Percentiles rank a stretch among this genome's conserved stretches.
These are phyloP conservation scores for Muscicapa comitata DNA, from an alignment of 2,797 vertebrate genomes.

Conservation along the genomic window DNA sequence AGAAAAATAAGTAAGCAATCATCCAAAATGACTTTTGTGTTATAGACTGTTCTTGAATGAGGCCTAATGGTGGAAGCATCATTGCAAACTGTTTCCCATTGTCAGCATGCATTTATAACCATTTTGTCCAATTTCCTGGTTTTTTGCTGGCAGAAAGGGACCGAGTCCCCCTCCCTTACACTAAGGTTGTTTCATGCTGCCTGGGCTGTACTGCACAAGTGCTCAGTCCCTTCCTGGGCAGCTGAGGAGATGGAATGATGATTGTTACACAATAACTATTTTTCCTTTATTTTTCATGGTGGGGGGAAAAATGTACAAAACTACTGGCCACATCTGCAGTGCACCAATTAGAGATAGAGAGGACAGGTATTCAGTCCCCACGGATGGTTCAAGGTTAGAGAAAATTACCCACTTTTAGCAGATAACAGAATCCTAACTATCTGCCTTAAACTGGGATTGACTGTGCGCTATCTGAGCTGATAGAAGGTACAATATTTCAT, in stretches of 20 bases:
- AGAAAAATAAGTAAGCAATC: slow-evolving; percentile 30
- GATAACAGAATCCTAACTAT: slow-evolving; percentile 55
- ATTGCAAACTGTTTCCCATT: slow-evolving; percentile 9
- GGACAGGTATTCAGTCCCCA: neutral
- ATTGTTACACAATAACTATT: neutral
- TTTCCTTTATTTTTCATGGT: slow-evolving; percentile 9
- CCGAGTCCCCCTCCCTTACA: neutral
- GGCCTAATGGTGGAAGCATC: slow-evolving; percentile 1
- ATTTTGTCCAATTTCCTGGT: slow-evolving; percentile 18
- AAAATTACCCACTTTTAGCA: slow-evolving; percentile 60
- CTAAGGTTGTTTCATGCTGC: neutral
- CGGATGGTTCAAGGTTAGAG: slow-evolving; percentile 44
- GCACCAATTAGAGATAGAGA: slow-evolving; percentile 19
- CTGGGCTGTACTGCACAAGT: neutral
- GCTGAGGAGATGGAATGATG: neutral
- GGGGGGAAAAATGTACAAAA: neutral
- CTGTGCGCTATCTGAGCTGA: slow-evolving; percentile 19
- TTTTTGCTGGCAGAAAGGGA: neutral
- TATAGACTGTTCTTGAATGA: neutral
- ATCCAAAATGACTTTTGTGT: slow-evolving; percentile 22
- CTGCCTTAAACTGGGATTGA: slow-evolving; percentile 48
- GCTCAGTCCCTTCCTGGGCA: neutral
- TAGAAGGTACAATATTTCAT: slow-evolving; percentile 42
- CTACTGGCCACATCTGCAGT: neutral
- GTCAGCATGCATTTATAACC: neutral